Base-by-base conservation (phyloP, 2,888 invertebrate genomes). In the Carabus problematicus region DNA sequence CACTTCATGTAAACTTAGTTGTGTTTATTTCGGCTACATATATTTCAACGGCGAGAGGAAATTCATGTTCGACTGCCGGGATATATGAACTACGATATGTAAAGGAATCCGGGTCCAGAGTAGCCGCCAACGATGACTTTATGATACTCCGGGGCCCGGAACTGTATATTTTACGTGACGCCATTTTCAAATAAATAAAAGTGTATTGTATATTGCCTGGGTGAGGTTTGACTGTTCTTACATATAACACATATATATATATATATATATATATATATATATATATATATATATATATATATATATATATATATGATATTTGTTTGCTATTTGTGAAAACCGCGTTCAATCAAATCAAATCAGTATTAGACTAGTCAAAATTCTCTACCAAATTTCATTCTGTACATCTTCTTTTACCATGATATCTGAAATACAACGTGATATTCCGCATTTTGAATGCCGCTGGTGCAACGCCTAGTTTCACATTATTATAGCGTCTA, bases 121-220 rank as follows among this genome's bases (percentile, higher is more conserved):
- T 41, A 41, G 18, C 47, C 29, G 47, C 47, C 12, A 12, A 6
- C 29, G 66, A 59, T 59, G 66, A 59, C 66, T 66, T 66, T 66
- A 66, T 66, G 66, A 66, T 59, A 64, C 64, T 16, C 45, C 16
- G 55, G 63, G 40, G 45, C 9, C 58, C 66, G 59, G 49, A n/a
- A 58, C 56, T 56, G 56, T 66, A 66, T 66, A 66, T 66, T 59
- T 59, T 66, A 66, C 66, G 66, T 66, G 66, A 66, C 58, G n/a
- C 64, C 62, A 52, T 52, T 63, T 41, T 63, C 63, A 63, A 62
- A 63, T 63, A 63, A 63, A 63, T 63, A 54, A 63, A 54, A 63
- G 3, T 43, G 60, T 60, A 60, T 60, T 60, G 60, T 60, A 60
- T 60, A 60, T 60, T 60, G 60, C 43, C 60, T 60, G 29, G 29